Base-by-base conservation (phyloP, 2,113 vertebrate genomes). In the Origma solitaria region DNA sequence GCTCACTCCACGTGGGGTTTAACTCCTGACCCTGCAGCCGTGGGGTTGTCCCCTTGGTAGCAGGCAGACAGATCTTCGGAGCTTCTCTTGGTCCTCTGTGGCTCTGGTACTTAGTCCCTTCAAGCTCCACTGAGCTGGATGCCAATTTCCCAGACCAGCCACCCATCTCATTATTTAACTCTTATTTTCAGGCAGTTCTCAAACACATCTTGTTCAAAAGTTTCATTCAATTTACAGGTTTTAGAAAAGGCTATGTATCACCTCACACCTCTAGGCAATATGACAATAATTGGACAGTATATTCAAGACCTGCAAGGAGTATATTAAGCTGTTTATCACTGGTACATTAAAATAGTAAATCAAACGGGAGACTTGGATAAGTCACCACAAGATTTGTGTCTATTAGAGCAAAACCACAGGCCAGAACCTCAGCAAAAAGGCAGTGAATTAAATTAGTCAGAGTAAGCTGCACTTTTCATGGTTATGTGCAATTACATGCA, bases 291-390 rank as follows among this genome's bases (percentile, higher is more conserved):
- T 64, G 47, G 15, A 78, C 25, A 42, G 21, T 70, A 69, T 88
- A 61, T 60, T 90, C 33, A 65, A 86, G 56, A 16, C 27, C 38
- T 66, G 7, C 38, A 70, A 64, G 28, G 44, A 95, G 20, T 62
- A 23, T 82, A 65, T 90, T 82, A 31, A 85, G 66, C 54, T 66
- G 31, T 96, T 92, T 93, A 75, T 92, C 85, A 94, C 69, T 11
- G 45, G 57, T 68, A 69, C 90, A 94, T 94, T 96, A 94, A 96
- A 95, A 78, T 6, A 83, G 47, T 94, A 94, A 97, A 97, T 95
- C 88, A 92, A 92, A 75, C 20, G 71, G 31, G 44, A 86, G 47
- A 81, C 83, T 94, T 64, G 45, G 4, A 21, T 42, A 94, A 92
- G 65, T 84, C 72, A 83, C 73, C 44, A 86, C 7, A 78, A 94